These are phyloP conservation scores for Tenrec ecaudatus DNA, from an alignment of 2,113 vertebrate species.

Conservation along the genomic window DNA sequence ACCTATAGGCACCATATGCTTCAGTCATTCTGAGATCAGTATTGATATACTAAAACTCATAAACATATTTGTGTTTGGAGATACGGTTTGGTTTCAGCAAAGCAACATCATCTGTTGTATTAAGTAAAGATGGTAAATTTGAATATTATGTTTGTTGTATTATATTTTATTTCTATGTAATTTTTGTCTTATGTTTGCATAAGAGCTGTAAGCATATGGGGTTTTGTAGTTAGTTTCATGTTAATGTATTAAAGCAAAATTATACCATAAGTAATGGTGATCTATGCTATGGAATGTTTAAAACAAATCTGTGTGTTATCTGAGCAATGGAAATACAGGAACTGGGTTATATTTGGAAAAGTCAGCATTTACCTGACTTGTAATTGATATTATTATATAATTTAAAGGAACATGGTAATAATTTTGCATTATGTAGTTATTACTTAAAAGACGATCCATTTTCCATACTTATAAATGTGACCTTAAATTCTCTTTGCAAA, in stretches of 20 bases:
- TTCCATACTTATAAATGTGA: neutral
- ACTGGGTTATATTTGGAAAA: neutral
- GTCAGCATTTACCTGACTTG: neutral
- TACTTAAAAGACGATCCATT: neutral
- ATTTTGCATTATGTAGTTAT: constrained; percentile 6
- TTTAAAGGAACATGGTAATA: neutral
- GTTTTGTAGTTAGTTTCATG: constrained; percentile 65
- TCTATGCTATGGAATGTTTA: neutral
- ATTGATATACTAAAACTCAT: constrained; percentile 36
- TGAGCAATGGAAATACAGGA: neutral
- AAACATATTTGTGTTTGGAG: constrained; percentile 53
- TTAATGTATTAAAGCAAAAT: constrained; percentile 63
- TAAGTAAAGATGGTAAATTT: constrained; percentile 60
- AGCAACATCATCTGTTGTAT: constrained; percentile 65
- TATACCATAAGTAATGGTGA: constrained; percentile 13
- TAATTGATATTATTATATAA: neutral
- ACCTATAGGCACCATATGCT: neutral
- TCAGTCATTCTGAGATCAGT: neutral
- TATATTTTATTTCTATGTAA: constrained; percentile 50
- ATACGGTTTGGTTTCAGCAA: constrained; percentile 49
- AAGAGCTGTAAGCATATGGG: constrained; percentile 63
- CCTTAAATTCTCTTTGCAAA: neutral
- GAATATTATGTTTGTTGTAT: constrained; percentile 51
- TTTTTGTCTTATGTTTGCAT: constrained; percentile 69
- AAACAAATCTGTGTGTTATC: neutral